Evolutionary conservation across 2,888 invertebrate genomes (phyloP), one percentile per base, ranked within the genome.

Genomic region (Ctenicera cuprea): DNA sequence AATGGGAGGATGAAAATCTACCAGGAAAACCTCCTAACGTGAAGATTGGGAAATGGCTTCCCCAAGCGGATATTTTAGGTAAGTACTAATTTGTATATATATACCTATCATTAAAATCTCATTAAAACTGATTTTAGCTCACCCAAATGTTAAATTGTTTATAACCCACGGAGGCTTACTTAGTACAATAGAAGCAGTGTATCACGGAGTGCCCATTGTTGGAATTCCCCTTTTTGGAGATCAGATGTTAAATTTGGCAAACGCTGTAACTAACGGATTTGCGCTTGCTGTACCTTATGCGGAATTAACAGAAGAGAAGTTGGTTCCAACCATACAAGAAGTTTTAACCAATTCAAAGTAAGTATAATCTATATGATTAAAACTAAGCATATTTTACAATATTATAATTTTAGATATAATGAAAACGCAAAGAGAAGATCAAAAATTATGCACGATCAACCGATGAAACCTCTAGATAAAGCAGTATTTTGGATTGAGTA

Each of bases 1-100:
- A 93, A 86, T 93, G 92, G 91, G 92, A 93, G 78, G 89, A 89
- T 0, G 88, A 90, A 26, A 69, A 64, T 38, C 72, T 83, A 16
- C 80, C 81, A 12, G 79, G 79, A 7, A 76, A 52, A 30, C 68
- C 68, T 1, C n/a, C 57, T 12, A 72, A 75, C 52, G 64, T 75
- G 0, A 78, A 70, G 67, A 7, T 73, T 1, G 20, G 74, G 7
- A 82, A 79, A 37, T 85, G 85, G 85, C 74, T 83, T 48, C 84
- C 85, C 16, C 85, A 85, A 74, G 75, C 80, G 33, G 83, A 82
- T 68, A 76, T 83, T 37, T 75, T 85, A 54, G 57, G 57, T 57
- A 57, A 9, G 11, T 38, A 2, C 7, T 38, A 38, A 38, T 12
- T 1, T 12, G n/a, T n/a, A n/a, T n/a, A n/a, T n/a, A n/a, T n/a